A percentile compares a stretch with the other conserved stretches of the same genome.
Evolutionary conservation across 2,113 vertebrate genomes (phyloP).

Genomic region (Etia nguti): DNA sequence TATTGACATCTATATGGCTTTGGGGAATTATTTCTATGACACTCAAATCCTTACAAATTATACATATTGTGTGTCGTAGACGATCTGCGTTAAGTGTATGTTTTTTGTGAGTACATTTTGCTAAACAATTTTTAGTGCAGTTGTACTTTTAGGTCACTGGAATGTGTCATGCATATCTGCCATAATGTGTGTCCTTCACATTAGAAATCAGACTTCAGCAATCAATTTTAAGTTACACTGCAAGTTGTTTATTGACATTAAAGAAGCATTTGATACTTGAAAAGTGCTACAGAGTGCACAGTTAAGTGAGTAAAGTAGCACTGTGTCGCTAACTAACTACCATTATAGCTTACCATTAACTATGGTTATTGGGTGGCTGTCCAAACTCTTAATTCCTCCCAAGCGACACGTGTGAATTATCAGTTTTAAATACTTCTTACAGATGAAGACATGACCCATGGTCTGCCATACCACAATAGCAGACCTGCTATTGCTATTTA

Average conservation of each 20-base stretch:
- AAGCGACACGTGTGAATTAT: not conserved
- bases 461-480: not conserved
- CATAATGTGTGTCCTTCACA: not conserved
- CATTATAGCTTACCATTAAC: not conserved
- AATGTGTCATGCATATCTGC: not conserved
- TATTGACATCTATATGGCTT: too few species aligned
- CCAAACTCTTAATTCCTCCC: not conserved
- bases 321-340: accelerated
- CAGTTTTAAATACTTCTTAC: not conserved
- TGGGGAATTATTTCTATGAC: too few species aligned
- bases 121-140: not conserved
- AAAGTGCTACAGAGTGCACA: not conserved
- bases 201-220: not conserved
- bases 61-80: too few species aligned
- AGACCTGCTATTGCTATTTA: slow-evolving; percentile 57
- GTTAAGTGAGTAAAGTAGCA: not conserved
- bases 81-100: too few species aligned
- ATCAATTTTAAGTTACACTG: not conserved
- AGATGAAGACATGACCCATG: not conserved
- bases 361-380: not conserved
- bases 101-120: too few species aligned
- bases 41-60: too few species aligned
- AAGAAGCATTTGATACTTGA: not conserved
- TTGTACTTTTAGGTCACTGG: not conserved
- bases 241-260: not conserved